Evolutionary conservation across 2,888 invertebrate species (phyloP), one percentile per base, ranked within the genome.

Genomic region (Adela reaumurella): DNA sequence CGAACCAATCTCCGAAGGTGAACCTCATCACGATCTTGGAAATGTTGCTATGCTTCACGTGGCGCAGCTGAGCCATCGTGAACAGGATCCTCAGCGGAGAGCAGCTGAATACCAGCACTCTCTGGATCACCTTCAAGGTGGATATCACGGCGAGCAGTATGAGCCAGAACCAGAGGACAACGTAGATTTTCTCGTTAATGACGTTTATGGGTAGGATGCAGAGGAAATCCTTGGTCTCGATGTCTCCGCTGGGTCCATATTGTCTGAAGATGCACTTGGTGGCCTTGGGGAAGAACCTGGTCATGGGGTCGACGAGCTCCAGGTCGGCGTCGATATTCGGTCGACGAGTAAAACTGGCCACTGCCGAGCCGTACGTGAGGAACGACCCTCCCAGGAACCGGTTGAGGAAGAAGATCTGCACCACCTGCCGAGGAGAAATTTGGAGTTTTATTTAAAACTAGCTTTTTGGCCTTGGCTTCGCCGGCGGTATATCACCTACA

Each of bases 181-280:
- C 76, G 59, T 88, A 90, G 54, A 91, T 83, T 63, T 91, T 92
- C 61, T 91, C 90, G 60, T 92, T 90, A 43, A 92, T 82, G 54
- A 89, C 85, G 60, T 92, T 92, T 8, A 91, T 60, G 0, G 91
- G 87, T 14, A 92, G 69, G n/a, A 91, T 79, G 57, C 92, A 92
- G 0, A 91, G 72, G 0, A 83, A 81, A 58, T 89, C 88, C 52
- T 74, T 72, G 0, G 66, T 59, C 57, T 86, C 81, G 1, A 82
- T 54, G 3, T 73, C 65, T 3, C 88, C 88, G 0, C 83, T 78
- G 1, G 83, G 79, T 2, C 88, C 88, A 51, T 78, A 85, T 53
- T 63, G 77, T 48, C 79, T 68, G 51, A 83, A 74, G 56, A 74
- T 78, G 62, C 87, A 87, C 61, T 85, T 86, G 14, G 88, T 84